phyloP scores from a whole-genome alignment of 2,888 invertebrate species.

The Lordiphosa andalusiaca region DNA sequence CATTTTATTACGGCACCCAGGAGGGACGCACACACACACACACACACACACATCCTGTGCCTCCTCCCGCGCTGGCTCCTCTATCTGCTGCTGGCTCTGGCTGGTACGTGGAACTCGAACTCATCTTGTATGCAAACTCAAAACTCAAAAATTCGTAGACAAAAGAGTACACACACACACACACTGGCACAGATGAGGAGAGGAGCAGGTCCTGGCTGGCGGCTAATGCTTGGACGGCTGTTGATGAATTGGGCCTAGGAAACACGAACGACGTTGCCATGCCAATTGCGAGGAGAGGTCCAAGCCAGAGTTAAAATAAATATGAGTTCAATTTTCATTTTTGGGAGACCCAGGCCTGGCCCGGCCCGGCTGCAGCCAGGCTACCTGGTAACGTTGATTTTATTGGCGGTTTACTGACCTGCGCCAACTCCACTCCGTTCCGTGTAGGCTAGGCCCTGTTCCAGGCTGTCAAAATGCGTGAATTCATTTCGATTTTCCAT shows the following conservation, averaged over 20 bases:
- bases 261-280: conserved; percentile 26
- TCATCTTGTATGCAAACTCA: conserved; percentile 76
- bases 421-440: conserved; percentile 48
- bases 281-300: conserved; percentile 34
- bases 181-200: neutral
- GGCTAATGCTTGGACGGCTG: conserved; percentile 60
- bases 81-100: conserved; percentile 4
- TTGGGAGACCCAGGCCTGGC: conserved; percentile 24
- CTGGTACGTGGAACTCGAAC: conserved; percentile 42
- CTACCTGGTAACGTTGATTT: conserved; percentile 62
- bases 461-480: conserved; percentile 50
- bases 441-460: conserved; percentile 16
- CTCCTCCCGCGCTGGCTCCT: conserved; percentile 11
- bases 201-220: conserved; percentile 35
- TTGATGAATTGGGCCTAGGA: conserved; percentile 74
- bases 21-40: conserved; percentile 49
- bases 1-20: conserved; percentile 76
- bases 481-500: conserved; percentile 60
- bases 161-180: conserved; percentile 57
- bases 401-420: conserved; percentile 75
- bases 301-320: conserved; percentile 64
- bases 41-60: conserved; percentile 43
- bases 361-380: neutral
- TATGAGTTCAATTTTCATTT: conserved; percentile 77
- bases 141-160: conserved; percentile 75